Base-by-base conservation (phyloP, 2,888 invertebrate genomes). In the Prosopocoilus inquinatus region DNA sequence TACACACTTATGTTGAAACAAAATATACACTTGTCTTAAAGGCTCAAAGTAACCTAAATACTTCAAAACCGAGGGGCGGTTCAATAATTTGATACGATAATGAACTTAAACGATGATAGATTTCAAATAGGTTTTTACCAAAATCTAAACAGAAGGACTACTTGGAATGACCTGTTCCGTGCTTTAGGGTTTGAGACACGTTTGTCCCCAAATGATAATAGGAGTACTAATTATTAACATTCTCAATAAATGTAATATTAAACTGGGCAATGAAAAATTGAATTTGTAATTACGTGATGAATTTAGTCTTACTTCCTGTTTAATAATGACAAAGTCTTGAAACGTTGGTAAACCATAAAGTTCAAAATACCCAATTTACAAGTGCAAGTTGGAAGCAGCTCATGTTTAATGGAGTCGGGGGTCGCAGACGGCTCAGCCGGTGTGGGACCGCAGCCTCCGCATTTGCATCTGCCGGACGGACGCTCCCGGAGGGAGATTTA, bases 381-480 rank as follows among this genome's bases (percentile, higher is more conserved):
- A 62, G 55, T 60, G 60, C 47, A 50, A 63, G 55, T 57, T 58
- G 54, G 55, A 45, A 47, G 35, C 20, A 55, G 55, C 61, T 66
- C 62, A 63, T 63, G 64, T 64, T 65, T 62, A 63, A 65, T 64
- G 65, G 57, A 65, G 60, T 58, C 38, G 55, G 38, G 51, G 57
- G 58, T 20, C 47, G 53, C 38, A 57, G 56, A 52, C 52, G 54
- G 41, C 46, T 47, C 51, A 53, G 54, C 41, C 60, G 51, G 53
- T 55, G 56, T 51, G 57, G 55, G 58, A 60, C 62, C 60, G 54
- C 60, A 60, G 58, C 57, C 50, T 54, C 58, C 53, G 51, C 60
- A 60, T 64, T 64, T 63, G 63, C 63, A 63, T 64, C 63, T 59
- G 64, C 58, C 61, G 64, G 61, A 64, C 60, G 60, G 59, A 60